These are phyloP conservation scores for Polylopha cassiicola DNA, from an alignment of 2,888 invertebrate genomes.

Conservation along the genomic window DNA sequence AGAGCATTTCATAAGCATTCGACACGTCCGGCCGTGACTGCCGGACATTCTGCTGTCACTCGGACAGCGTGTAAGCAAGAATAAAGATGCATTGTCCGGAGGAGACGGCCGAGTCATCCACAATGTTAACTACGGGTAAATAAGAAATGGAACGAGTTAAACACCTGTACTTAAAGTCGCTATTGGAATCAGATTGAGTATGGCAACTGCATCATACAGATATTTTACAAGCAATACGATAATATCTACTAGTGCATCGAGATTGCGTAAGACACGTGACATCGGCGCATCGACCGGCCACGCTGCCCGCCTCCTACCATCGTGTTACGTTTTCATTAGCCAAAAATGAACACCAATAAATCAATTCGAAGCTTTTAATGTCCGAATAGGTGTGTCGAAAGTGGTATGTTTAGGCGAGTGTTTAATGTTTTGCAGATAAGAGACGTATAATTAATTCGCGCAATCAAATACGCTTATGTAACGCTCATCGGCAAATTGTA, in stretches of 20 bases:
- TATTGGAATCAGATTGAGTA: neutral
- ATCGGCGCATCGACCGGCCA: conserved; percentile 37
- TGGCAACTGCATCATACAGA: conserved; percentile 19
- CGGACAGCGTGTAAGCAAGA: conserved; percentile 22
- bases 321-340: conserved; percentile 21
- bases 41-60: conserved; percentile 27
- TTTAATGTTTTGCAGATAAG: conserved; percentile 2
- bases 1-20: conserved; percentile 27
- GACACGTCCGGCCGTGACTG: conserved; percentile 21
- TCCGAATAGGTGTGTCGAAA: conserved; percentile 17
- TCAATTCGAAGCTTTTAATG: conserved; percentile 20
- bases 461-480: conserved; percentile 14
- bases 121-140: too few species aligned
- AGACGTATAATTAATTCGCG: conserved; percentile 17
- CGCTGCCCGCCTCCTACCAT: conserved; percentile 8
- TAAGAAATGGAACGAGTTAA: too few species aligned
- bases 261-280: conserved; percentile 53
- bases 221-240: conserved; percentile 33
- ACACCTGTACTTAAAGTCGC: neutral
- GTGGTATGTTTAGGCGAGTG: conserved; percentile 13
- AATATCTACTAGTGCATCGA: conserved; percentile 49
- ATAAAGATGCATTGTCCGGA: conserved; percentile 28
- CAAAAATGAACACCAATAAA: conserved; percentile 18
- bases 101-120: conserved; percentile 17
- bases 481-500: too few species aligned